Conservation (phyloP, 2,888 invertebrate species). For the Zygaena filipendulae region DNA sequence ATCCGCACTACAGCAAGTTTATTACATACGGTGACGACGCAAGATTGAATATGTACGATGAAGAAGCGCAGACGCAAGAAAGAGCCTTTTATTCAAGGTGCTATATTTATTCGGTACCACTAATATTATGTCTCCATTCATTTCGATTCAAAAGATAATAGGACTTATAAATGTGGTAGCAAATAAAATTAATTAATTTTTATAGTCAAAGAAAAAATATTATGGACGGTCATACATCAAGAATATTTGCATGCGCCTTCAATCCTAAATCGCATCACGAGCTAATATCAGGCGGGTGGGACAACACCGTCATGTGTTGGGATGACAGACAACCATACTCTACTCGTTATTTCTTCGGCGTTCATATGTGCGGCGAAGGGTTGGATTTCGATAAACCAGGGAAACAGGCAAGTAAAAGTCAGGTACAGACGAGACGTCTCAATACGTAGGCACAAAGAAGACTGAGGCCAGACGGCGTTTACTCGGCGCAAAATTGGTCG, state of each 20-base stretch:
- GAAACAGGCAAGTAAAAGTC: conserved; percentile 66
- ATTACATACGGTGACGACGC: conserved; percentile 73
- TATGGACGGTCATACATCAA: conserved; percentile 71
- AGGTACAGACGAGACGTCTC: no score
- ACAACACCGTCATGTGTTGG: conserved; percentile 74
- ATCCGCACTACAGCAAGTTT: conserved; percentile 63
- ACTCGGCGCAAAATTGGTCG: no score
- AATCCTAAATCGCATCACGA: conserved; percentile 74
- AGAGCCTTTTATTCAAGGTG: conserved; percentile 70
- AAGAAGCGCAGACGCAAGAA: conserved; percentile 73
- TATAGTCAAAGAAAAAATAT: conserved; percentile 51
- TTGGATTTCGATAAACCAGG: conserved; percentile 73
- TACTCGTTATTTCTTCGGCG: conserved; percentile 64
- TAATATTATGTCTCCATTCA: background rate
- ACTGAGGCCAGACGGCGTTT: no score
- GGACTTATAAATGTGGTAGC: no score
- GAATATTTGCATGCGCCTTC: conserved; percentile 73
- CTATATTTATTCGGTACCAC: conserved; percentile 4
- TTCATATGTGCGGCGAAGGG: conserved; percentile 75
- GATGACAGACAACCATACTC: conserved; percentile 73
- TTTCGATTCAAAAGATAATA: no score
- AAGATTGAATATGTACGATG: conserved; percentile 73
- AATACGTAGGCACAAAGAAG: no score
- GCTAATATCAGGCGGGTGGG: conserved; percentile 76
- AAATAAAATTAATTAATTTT: no score